Evolutionary conservation across 2,888 invertebrate genomes (phyloP), one percentile per base, ranked within the genome.

Genomic region (Odontothrips loti): DNA sequence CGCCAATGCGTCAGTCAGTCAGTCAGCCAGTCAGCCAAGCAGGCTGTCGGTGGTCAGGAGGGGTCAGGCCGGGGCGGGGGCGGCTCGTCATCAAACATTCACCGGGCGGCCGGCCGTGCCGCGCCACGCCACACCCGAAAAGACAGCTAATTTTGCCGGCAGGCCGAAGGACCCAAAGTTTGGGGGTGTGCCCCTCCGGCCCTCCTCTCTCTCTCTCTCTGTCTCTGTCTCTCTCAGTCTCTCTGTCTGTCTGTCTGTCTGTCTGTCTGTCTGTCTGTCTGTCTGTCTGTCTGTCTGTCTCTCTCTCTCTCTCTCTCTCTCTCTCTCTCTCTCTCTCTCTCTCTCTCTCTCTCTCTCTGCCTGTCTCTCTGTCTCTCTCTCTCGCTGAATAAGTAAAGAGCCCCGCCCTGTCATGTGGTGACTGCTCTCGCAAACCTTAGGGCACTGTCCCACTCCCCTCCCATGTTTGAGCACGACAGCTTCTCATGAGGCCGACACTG

Each of bases 261-360:
- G 82, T 82, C 82, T 81, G 79, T 81, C 82, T 82, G 82, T 82
- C 82, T 82, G 82, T 82, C 83, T 81, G 79, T 83, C 80, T 81
- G 81, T 82, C 82, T 82, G 82, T 83, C 80, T 82, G 80, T 82
- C 81, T 81, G 80, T 81, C 75, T 82, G 82, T 80, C 47, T 80
- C 81, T 79, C 80, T 58, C 82, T 79, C 78, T 82, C 80, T 48
- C 29, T 47, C n/a, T 43, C 51, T 29, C 47, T 34, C 81, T 78
- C 81, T 79, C 79, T 63, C 81, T 81, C 47, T 81, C 47, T 48
- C 48, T 51, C 51, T 6, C 51, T 51, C 51, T 51, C 51, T 51
- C 51, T 48, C 51, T 17, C 51, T 4, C 51, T 17, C 10, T 9
- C 48, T 12, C 12, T 9, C 48, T 17, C 15, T 11, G 51, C 51